phyloP scores from a whole-genome alignment of 1,140 invertebrate species.

The Megalonaias nervosa region DNA sequence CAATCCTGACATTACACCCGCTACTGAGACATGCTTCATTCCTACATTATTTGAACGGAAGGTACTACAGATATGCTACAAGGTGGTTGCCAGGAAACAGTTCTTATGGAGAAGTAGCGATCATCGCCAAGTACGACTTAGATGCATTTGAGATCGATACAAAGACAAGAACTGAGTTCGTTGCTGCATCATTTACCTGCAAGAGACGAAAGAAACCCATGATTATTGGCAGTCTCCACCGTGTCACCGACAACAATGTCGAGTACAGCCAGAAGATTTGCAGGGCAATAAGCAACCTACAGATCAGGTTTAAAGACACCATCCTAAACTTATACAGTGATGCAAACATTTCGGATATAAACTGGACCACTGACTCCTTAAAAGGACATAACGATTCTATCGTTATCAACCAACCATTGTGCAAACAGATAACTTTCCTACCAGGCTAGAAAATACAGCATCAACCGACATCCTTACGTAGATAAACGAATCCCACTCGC shows the following conservation, averaged over 20 bases:
- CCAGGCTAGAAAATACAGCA: neutral
- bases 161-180: neutral
- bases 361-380: conserved; percentile 9
- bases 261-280: neutral
- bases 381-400: neutral
- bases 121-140: neutral
- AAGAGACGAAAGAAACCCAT: neutral
- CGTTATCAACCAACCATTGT: conserved; percentile 4
- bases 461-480: neutral
- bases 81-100: neutral
- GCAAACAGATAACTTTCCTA: neutral
- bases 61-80: neutral
- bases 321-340: neutral
- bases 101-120: neutral
- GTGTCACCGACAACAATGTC: neutral
- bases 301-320: neutral
- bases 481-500: neutral
- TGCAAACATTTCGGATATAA: conserved; percentile 1
- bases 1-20: neutral
- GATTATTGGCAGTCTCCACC: conserved; percentile 1
- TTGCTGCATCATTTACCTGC: neutral
- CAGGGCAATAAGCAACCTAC: neutral
- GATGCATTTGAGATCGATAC: neutral
- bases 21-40: neutral
- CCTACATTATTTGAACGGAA: neutral